A percentile compares a stretch with the other conserved stretches of the same genome.
Evolutionary conservation across 2,888 invertebrate genomes (phyloP).

Genomic region (Tethea ocularis): DNA sequence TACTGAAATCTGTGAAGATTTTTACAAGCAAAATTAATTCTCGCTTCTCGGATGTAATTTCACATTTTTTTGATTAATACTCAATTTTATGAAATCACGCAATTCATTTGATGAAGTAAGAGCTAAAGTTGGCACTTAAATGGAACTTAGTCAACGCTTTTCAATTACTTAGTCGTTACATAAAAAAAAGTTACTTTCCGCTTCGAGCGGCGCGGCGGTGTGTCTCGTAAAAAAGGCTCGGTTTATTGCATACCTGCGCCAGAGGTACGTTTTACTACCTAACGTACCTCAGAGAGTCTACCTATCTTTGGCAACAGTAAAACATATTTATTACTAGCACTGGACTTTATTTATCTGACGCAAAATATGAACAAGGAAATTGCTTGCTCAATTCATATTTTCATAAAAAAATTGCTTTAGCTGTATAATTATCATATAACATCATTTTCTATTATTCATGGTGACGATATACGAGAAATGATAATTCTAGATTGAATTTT

Average conservation of each 20-base stretch:
- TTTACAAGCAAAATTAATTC: neutral
- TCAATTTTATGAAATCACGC: slow-evolving; percentile 17
- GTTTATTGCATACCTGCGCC: slow-evolving; percentile 32
- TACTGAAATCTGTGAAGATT: neutral
- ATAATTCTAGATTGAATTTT: too few relatives aligned
- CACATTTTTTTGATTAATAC: neutral
- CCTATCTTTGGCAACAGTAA: neutral
- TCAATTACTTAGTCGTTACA: slow-evolving; percentile 46
- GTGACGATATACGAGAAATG: too few relatives aligned
- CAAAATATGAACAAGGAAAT: neutral
- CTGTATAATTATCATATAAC: too few relatives aligned
- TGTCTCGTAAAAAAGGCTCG: slow-evolving; percentile 35
- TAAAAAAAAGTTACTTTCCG: slow-evolving; percentile 40
- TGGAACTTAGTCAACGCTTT: slow-evolving; percentile 38
- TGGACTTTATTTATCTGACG: neutral
- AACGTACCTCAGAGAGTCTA: neutral
- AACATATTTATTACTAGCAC: neutral
- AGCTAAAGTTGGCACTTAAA: slow-evolving; percentile 29
- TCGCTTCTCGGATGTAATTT: neutral
- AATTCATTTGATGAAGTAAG: slow-evolving; percentile 26
- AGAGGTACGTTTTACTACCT: slow-evolving; percentile 9
- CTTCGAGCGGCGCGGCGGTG: slow-evolving; percentile 28
- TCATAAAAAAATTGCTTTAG: too few relatives aligned
- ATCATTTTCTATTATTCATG: too few relatives aligned
- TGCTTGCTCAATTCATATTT: too few relatives aligned